Evolutionary conservation across 2,888 invertebrate species (phyloP).

Genomic region (Eretmocerus hayati): DNA sequence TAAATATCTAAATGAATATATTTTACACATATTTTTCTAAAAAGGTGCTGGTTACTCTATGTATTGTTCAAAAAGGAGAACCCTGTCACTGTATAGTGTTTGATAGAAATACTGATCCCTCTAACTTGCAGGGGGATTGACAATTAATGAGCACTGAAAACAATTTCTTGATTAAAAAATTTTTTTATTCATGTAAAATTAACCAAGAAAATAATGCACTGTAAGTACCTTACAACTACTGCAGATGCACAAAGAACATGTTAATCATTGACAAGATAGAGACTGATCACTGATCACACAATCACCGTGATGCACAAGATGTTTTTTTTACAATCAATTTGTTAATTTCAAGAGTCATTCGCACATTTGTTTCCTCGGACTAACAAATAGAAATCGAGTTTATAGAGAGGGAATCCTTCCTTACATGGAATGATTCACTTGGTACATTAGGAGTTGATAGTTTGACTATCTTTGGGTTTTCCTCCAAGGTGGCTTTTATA

Average conservation of each 20-base stretch:
- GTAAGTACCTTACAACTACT: conserved; percentile 28
- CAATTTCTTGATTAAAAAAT: conserved; percentile 29
- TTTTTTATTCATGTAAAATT: conserved; percentile 33
- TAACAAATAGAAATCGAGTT: conserved; percentile 14
- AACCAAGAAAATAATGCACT: conserved; percentile 33
- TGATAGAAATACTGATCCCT: no score
- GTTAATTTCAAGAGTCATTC: conserved; percentile 14
- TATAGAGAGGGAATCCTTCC: conserved; percentile 11
- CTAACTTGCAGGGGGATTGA: background rate
- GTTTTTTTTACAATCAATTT: conserved; percentile 19
- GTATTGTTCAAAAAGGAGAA: no score
- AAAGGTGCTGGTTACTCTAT: no score
- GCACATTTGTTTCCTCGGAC: conserved; percentile 18
- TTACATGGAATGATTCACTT: conserved; percentile 7
- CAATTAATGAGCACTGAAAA: no score
- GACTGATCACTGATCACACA: conserved; percentile 22
- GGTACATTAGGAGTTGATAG: conserved; percentile 11
- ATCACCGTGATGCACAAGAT: conserved; percentile 19
- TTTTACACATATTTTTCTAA: conserved; percentile 15
- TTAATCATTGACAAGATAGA: conserved; percentile 16
- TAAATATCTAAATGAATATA: conserved; percentile 9
- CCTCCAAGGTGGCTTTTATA: no score
- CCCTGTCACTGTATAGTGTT: no score
- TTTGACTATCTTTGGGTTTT: conserved; percentile 19
- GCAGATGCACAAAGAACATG: conserved; percentile 22